A percentile compares a stretch with the other conserved stretches of the same genome.
These are phyloP conservation scores for Drosophila parthenogenetica DNA, from an alignment of 2,888 invertebrate genomes.

Conservation along the genomic window DNA sequence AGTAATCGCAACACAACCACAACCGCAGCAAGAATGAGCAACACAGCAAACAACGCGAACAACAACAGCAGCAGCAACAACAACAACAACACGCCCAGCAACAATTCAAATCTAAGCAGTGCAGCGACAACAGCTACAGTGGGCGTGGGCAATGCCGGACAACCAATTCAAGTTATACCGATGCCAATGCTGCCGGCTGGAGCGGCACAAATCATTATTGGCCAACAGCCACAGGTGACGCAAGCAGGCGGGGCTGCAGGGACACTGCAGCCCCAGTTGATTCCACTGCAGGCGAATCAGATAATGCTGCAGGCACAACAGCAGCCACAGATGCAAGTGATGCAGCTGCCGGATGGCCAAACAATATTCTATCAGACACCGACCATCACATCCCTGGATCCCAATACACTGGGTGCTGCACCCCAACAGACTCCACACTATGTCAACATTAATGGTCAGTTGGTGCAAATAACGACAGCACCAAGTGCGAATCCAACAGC, in stretches of 20 bases:
- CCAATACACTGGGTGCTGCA: conserved; percentile 53
- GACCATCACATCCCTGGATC: conserved; percentile 64
- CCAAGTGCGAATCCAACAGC: conserved; percentile 68
- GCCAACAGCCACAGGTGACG: conserved; percentile 78
- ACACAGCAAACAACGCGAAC: conserved; percentile 35
- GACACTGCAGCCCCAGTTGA: conserved; percentile 74
- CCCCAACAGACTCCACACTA: conserved; percentile 86
- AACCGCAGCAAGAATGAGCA: conserved; percentile 61
- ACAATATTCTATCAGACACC: conserved; percentile 92
- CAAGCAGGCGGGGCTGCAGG: conserved; percentile 58
- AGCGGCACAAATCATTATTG: conserved; percentile 83
- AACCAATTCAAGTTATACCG: conserved; percentile 82
- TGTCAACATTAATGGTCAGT: conserved; percentile 85
- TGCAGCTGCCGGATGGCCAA: conserved; percentile 97
- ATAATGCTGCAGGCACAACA: conserved; percentile 84
- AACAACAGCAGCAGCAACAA: conserved; percentile 32
- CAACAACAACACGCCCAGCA: conserved; percentile 41
- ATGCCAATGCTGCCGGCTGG: conserved; percentile 79
- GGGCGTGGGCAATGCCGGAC: conserved; percentile 38
- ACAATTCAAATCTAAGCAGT: conserved; percentile 9
- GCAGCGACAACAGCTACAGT: conserved; percentile 24
- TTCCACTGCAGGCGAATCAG: conserved; percentile 83
- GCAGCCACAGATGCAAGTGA: conserved; percentile 88
- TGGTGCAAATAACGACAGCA: conserved; percentile 83
- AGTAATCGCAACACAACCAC: conserved; percentile 60